phyloP scores from a whole-genome alignment of 1,140 invertebrate species.

The Dendroctonus valens region DNA sequence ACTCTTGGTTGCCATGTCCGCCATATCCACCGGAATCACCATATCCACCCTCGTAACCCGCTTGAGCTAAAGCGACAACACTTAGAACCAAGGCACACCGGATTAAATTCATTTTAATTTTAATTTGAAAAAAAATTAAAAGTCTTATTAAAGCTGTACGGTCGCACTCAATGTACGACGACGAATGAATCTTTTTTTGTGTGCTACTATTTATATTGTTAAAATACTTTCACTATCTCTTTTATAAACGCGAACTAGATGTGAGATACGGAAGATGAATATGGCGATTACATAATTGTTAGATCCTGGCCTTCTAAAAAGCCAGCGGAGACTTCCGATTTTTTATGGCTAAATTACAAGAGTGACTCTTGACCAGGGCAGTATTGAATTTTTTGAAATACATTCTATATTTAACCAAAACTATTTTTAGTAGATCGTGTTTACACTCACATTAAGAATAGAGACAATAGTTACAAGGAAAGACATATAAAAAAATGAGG shows the following conservation, averaged over 20 bases:
- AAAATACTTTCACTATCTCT: slow-evolving; percentile 12
- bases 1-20: slow-evolving; percentile 36
- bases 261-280: neutral
- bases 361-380: no score
- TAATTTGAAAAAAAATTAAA: neutral
- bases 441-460: no score
- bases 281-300: neutral
- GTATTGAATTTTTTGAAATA: no score
- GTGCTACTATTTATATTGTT: neutral
- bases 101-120: neutral
- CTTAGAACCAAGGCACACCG: slow-evolving; percentile 36
- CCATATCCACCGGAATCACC: slow-evolving; percentile 38
- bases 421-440: no score
- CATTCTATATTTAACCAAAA: no score
- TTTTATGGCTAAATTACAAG: no score
- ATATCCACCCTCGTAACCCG: slow-evolving; percentile 41
- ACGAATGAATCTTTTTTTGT: slow-evolving; percentile 1
- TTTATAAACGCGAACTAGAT: slow-evolving; percentile 1
- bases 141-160: no score
- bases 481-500: no score
- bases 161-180: neutral
- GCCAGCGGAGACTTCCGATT: no score
- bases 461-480: no score
- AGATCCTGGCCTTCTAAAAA: neutral
- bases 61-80: slow-evolving; percentile 41